Conservation (phyloP, 2,888 invertebrate genomes). For the Drosophila differens region DNA sequence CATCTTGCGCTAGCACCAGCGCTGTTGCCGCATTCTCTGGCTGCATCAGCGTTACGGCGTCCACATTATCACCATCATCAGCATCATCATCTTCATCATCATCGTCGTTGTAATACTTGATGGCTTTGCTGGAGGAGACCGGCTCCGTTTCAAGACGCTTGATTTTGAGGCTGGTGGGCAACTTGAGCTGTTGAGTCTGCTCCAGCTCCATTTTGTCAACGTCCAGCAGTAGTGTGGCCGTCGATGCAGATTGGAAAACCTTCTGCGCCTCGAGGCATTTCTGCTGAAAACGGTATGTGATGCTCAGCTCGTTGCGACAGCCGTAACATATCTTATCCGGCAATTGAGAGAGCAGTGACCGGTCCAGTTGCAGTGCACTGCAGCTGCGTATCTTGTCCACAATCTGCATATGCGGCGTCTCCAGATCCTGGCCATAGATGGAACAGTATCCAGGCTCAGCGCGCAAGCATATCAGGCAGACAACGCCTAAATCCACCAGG, state of each 20-base stretch:
- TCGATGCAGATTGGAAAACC: constrained; percentile 69
- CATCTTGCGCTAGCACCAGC: constrained; percentile 33
- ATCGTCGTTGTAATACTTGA: constrained; percentile 36
- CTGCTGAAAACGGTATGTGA: constrained; percentile 83
- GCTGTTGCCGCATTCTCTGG: constrained; percentile 12
- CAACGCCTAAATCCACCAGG: constrained; percentile 80
- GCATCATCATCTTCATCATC: not conserved
- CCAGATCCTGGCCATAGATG: constrained; percentile 77
- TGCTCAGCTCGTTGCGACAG: constrained; percentile 81
- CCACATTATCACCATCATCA: constrained; percentile 4
- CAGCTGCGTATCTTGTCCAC: constrained; percentile 83
- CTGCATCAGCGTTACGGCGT: constrained; percentile 16
- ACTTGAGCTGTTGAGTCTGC: constrained; percentile 66
- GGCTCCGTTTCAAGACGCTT: constrained; percentile 61
- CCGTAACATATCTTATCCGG: constrained; percentile 83
- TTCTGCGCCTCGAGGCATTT: constrained; percentile 83
- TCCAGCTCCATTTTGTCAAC: constrained; percentile 51
- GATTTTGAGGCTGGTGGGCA: constrained; percentile 75
- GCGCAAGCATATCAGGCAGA: constrained; percentile 83
- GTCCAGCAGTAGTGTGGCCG: constrained; percentile 49
- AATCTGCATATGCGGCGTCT: constrained; percentile 69
- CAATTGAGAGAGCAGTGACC: constrained; percentile 69
- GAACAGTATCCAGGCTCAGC: constrained; percentile 75
- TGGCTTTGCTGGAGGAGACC: constrained; percentile 2
- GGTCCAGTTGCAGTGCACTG: constrained; percentile 74